Evolutionary conservation across 2,797 vertebrate genomes (phyloP).

Genomic region (Tiaroga cobitis): DNA sequence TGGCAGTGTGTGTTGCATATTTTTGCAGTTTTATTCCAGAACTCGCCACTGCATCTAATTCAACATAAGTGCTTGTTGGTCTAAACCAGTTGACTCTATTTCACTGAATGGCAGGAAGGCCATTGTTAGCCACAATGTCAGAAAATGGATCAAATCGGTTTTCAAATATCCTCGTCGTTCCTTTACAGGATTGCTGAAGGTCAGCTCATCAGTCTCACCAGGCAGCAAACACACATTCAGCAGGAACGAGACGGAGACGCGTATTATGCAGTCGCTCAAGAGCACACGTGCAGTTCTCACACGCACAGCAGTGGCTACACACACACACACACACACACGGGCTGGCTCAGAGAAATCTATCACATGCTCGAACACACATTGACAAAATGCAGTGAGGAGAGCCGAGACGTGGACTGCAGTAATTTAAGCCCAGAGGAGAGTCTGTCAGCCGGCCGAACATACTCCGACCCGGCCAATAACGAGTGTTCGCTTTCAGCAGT

Average conservation of each 20-base stretch:
- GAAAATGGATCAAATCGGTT: not conserved
- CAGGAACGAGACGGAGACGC: not conserved
- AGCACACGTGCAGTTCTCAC: constrained; percentile 1
- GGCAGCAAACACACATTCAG: constrained; percentile 14
- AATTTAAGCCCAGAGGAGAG: constrained; percentile 50
- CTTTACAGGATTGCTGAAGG: not conserved
- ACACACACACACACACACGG: not conserved
- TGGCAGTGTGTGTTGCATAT: not conserved
- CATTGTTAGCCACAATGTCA: not conserved
- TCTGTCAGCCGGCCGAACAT: not conserved
- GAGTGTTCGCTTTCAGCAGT: not conserved
- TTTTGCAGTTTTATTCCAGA: not conserved
- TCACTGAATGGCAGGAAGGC: not conserved
- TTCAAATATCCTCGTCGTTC: not conserved
- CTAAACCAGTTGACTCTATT: not conserved
- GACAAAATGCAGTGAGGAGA: not conserved
- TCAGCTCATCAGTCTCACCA: not conserved
- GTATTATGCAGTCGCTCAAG: not conserved
- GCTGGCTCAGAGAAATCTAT: not conserved
- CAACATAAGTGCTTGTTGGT: not conserved
- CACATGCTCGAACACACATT: not conserved
- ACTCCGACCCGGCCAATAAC: not conserved
- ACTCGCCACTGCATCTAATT: not conserved
- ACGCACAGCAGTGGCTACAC: not conserved
- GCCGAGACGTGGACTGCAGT: not conserved